Base-by-base conservation (phyloP, 2,113 vertebrate genomes). In the Gadus macrocephalus region DNA sequence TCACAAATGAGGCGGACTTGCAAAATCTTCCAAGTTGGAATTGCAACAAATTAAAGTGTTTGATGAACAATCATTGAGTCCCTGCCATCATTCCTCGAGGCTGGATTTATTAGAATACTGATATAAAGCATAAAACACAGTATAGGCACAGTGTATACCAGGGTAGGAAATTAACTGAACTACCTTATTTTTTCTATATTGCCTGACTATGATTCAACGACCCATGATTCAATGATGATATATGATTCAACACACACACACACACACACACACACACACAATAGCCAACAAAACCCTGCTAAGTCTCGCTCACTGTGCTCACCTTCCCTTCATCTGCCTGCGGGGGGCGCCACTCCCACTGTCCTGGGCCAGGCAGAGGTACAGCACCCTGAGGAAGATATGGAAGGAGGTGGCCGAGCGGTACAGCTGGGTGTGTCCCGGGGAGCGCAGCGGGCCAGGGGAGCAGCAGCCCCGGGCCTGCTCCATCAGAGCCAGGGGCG, bases 271-370 rank as follows among this genome's bases (percentile, higher is more conserved):
- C 55, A 62, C 53, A 58, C 67, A 68, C 67, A 58, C 82, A 71
- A 72, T 78, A 84, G 49, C 59, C 64, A 77, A 53, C 11, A 55
- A 72, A 75, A 55, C 12, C 14, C 20, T 31, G 27, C 15, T 2
- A 49, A 55, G 8, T 27, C 67, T 74, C 35, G 12, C 42, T 35
- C 68, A 35, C n/a, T 62, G 66, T 75, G 53, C 83, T 83, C 67
- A 98, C 96, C 97, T 95, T 91, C 96, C 96, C 93, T 99, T 99
- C 80, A 99, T 93, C 87, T 98, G 97, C 82, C 96, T 98, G 94
- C 96, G 98, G 73, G 93, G 93, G 87, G 93, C 94, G 67, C 91
- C 76, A 0, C 92, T 92, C 62, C 67, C 91, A 53, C 75, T 86
- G 73, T 92, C 93, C 83, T 95, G 93, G 68, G 90, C 92, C 70